A percentile compares a stretch with the other conserved stretches of the same genome.
These are phyloP conservation scores for Paraescarpia echinospica DNA, from an alignment of 1,140 invertebrate species.

Conservation along the genomic window DNA sequence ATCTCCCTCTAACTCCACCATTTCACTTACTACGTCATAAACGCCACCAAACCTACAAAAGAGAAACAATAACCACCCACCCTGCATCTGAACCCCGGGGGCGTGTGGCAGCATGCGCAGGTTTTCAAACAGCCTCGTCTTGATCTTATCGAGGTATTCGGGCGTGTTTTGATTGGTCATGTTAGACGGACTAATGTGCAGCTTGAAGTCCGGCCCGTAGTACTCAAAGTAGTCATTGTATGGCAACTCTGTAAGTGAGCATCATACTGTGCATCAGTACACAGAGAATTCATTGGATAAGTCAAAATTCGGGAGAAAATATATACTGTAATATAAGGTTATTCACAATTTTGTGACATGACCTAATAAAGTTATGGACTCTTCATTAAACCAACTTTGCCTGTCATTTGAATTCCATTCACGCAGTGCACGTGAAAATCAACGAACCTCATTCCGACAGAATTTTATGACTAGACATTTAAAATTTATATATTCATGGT, in stretches of 20 bases:
- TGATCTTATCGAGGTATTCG: conserved; percentile 98
- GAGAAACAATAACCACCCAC: not conserved
- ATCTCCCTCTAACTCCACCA: not conserved
- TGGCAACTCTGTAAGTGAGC: conserved; percentile 73
- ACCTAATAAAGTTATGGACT: too few relatives aligned
- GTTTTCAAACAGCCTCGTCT: conserved; percentile 92
- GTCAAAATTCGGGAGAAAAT: too few relatives aligned
- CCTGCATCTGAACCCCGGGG: conserved; percentile 89
- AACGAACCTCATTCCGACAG: too few relatives aligned
- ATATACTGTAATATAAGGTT: too few relatives aligned
- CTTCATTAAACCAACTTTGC: too few relatives aligned
- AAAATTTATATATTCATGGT: not conserved
- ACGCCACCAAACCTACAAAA: not conserved
- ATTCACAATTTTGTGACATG: too few relatives aligned
- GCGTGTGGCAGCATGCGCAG: conserved; percentile 96
- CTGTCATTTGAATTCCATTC: too few relatives aligned
- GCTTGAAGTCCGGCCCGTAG: conserved; percentile 98
- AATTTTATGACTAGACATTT: too few relatives aligned
- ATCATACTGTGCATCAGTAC: not conserved
- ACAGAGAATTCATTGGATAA: too few relatives aligned
- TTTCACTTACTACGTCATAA: not conserved
- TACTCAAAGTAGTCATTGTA: conserved; percentile 99
- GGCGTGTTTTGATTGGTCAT: conserved; percentile 99
- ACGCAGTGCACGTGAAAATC: too few relatives aligned
- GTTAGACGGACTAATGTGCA: conserved; percentile 98